Percentiles rank a stretch among this genome's conserved stretches.
Conservation (phyloP, 1,140 invertebrate genomes). For the Drosophila dunni region DNA sequence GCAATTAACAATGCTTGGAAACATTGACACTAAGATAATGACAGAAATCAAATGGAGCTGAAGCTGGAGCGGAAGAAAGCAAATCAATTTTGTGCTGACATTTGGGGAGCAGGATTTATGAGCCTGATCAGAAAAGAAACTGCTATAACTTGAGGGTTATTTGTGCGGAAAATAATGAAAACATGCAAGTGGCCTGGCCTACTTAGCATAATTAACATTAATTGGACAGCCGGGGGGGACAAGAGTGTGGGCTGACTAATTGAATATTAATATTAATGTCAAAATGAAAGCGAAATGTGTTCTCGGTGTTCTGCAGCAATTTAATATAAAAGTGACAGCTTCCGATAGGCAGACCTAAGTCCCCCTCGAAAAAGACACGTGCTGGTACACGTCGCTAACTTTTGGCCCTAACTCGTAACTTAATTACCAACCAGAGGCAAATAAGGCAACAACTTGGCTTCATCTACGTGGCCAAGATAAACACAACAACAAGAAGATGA, state of each 20-base stretch:
- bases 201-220: constrained; percentile 78
- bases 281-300: constrained; percentile 57
- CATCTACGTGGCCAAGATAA: constrained; percentile 70
- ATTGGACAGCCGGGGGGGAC: constrained; percentile 45
- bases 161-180: constrained; percentile 29
- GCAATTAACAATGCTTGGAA: constrained; percentile 55
- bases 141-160: constrained; percentile 30
- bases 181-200: constrained; percentile 46
- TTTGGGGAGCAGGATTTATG: constrained; percentile 32
- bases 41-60: neutral
- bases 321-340: constrained; percentile 72
- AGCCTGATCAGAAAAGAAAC: constrained; percentile 7
- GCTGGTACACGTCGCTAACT: neutral
- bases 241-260: constrained; percentile 59
- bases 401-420: constrained; percentile 45
- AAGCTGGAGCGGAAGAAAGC: constrained; percentile 14
- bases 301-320: constrained; percentile 41
- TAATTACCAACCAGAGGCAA: constrained; percentile 69
- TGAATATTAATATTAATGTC: constrained; percentile 81
- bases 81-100: constrained; percentile 60
- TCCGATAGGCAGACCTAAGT: constrained; percentile 27
- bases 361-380: constrained; percentile 3
- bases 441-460: constrained; percentile 38
- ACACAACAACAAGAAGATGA: constrained; percentile 9
- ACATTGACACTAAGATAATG: constrained; percentile 10